Evolutionary conservation across 1,140 invertebrate genomes (phyloP).

Genomic region (Pemphigus obesinymphae): DNA sequence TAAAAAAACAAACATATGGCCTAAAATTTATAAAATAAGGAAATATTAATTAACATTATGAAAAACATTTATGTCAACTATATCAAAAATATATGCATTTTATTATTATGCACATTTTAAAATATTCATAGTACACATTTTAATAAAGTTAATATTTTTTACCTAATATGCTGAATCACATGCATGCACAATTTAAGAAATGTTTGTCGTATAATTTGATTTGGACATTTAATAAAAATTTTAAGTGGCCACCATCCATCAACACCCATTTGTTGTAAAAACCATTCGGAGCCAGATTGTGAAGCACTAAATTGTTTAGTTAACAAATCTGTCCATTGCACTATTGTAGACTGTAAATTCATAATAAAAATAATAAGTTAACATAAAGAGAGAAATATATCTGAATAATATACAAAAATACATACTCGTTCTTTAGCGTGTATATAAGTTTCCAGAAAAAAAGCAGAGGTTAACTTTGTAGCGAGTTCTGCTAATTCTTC

Average conservation of each 20-base stretch:
- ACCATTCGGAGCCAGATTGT: constrained; percentile 86
- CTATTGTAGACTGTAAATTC: constrained; percentile 76
- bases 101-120: no score
- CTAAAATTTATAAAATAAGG: not conserved
- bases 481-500: constrained; percentile 77
- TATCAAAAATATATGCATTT: not conserved
- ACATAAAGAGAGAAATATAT: not conserved
- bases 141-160: not conserved
- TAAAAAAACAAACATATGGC: constrained; percentile 25
- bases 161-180: constrained; percentile 82
- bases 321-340: constrained; percentile 90
- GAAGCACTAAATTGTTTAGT: constrained; percentile 92
- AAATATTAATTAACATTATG: not conserved
- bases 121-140: no score
- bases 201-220: constrained; percentile 92
- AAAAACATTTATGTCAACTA: not conserved
- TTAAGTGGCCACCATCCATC: constrained; percentile 93
- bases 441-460: constrained; percentile 94
- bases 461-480: constrained; percentile 83
- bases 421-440: constrained; percentile 90
- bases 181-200: constrained; percentile 89
- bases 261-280: constrained; percentile 84
- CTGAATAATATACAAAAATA: constrained; percentile 37
- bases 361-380: not conserved
- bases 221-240: constrained; percentile 90